Percentiles rank a stretch among this genome's conserved stretches.
Conservation (phyloP, 2,888 invertebrate genomes). For the Drosophila fulvimacula region DNA sequence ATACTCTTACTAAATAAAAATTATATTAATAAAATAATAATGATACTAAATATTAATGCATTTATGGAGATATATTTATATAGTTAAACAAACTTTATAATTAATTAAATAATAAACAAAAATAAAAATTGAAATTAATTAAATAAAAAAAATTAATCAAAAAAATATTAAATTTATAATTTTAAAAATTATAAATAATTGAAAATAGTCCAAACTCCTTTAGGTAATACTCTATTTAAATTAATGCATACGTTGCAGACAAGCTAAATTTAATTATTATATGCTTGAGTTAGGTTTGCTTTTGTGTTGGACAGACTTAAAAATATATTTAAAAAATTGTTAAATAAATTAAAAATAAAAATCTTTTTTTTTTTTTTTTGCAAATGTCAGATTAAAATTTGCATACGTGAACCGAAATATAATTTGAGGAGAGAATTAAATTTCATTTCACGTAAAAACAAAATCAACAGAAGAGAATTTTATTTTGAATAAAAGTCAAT, state of each 20-base stretch:
- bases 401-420: background rate
- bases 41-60: background rate
- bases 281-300: background rate
- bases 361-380: background rate
- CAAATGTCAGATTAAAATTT: background rate
- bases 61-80: no score
- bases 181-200: no score
- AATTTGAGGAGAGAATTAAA: background rate
- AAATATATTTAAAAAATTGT: background rate
- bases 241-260: no score
- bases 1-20: background rate
- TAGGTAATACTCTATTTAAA: no score
- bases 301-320: background rate
- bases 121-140: no score
- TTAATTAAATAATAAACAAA: no score
- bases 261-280: background rate
- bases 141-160: no score
- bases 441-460: no score
- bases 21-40: background rate
- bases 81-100: no score
- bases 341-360: background rate
- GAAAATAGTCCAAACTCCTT: no score
- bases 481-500: background rate
- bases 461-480: no score
- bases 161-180: no score